phyloP scores from a whole-genome alignment of 2,888 invertebrate genomes.

The Esperia sulphurella region DNA sequence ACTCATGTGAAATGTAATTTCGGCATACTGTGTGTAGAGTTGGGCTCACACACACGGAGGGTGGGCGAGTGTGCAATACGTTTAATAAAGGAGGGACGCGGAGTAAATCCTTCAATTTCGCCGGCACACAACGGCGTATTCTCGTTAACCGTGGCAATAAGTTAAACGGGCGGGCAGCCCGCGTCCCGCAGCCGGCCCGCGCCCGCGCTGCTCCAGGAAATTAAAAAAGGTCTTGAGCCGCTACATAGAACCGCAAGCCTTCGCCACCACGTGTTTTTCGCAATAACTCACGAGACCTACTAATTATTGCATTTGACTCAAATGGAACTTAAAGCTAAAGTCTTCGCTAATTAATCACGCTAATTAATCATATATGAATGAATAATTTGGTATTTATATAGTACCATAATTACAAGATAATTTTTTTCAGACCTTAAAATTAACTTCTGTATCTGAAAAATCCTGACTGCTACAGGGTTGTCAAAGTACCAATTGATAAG shows the following conservation, averaged over 20 bases:
- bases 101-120: conserved; percentile 80
- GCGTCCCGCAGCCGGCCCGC: conserved; percentile 28
- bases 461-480: no score
- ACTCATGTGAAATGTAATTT: conserved; percentile 79
- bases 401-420: no score
- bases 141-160: conserved; percentile 79
- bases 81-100: conserved; percentile 79
- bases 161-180: conserved; percentile 66
- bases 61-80: conserved; percentile 68
- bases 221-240: conserved; percentile 68
- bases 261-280: conserved; percentile 9
- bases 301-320: not conserved
- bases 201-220: conserved; percentile 52
- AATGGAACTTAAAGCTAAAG: no score
- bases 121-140: conserved; percentile 77
- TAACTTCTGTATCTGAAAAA: no score
- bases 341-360: no score
- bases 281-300: conserved; percentile 8
- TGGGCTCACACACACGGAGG: conserved; percentile 47
- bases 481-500: no score
- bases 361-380: no score
- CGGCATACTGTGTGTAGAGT: conserved; percentile 64
- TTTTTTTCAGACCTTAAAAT: no score
- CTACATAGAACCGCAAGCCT: conserved; percentile 32
- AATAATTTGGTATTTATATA: no score